Evolutionary conservation across 2,888 invertebrate species (phyloP).

Genomic region (Podabrus alpinus): DNA sequence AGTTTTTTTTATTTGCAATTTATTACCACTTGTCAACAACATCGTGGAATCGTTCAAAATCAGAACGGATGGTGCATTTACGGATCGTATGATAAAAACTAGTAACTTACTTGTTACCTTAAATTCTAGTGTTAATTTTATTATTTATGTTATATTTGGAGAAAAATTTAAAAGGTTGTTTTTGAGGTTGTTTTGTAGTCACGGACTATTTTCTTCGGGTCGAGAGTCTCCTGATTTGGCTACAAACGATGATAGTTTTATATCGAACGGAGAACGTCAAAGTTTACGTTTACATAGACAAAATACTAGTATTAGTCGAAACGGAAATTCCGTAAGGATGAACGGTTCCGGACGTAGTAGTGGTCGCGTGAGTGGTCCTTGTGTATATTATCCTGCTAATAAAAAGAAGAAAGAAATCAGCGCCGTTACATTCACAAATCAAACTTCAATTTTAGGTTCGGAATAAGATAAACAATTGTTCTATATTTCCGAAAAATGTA

Average conservation of each 20-base stretch:
- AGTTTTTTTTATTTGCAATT: conserved; percentile 92
- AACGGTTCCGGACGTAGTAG: conserved; percentile 46
- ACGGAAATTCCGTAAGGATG: conserved; percentile 46
- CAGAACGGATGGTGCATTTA: conserved; percentile 61
- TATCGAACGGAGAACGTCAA: conserved; percentile 77
- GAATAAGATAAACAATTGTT: conserved; percentile 29
- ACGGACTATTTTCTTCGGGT: conserved; percentile 59
- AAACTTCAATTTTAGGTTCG: conserved; percentile 42
- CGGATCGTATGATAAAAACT: conserved; percentile 74
- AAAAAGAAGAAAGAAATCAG: conserved; percentile 48
- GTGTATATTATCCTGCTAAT: conserved; percentile 61
- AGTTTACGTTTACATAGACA: conserved; percentile 68
- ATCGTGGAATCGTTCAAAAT: conserved; percentile 79
- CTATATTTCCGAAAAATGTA: background rate
- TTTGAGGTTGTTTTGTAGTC: conserved; percentile 76
- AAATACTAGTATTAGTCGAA: conserved; percentile 54
- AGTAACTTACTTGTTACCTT: conserved; percentile 94
- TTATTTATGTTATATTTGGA: conserved; percentile 97
- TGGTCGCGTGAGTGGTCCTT: conserved; percentile 57
- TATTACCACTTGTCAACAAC: conserved; percentile 83
- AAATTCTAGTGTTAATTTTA: conserved; percentile 96
- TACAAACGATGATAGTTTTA: conserved; percentile 82
- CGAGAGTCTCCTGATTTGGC: conserved; percentile 71
- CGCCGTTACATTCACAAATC: conserved; percentile 44
- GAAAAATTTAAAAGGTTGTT: conserved; percentile 93